Evolutionary conservation across 1,140 invertebrate genomes (phyloP).

Genomic region (Drosophila pruinosa): DNA sequence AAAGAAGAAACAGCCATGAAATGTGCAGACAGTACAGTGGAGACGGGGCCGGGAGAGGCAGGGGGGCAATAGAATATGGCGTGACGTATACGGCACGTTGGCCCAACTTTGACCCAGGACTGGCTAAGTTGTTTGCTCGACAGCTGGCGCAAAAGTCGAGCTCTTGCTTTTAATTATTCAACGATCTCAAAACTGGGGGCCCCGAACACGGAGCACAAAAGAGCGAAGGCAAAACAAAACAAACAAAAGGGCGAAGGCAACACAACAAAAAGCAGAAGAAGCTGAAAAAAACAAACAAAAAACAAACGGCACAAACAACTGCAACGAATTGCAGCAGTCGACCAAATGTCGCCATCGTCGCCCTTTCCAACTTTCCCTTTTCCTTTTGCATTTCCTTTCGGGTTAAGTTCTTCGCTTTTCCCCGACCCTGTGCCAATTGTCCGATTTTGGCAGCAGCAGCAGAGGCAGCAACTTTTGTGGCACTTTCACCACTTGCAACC

Average conservation of each 20-base stretch:
- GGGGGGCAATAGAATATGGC: background rate
- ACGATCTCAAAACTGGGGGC: slow-evolving; percentile 54
- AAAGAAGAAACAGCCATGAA: slow-evolving; percentile 16
- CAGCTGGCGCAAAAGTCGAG: slow-evolving; percentile 69
- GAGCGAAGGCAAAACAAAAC: background rate
- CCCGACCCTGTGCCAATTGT: slow-evolving; percentile 21
- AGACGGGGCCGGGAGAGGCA: background rate
- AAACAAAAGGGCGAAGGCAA: slow-evolving; percentile 2
- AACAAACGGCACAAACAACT: slow-evolving; percentile 56
- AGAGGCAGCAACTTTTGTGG: slow-evolving; percentile 10
- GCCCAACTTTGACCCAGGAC: slow-evolving; percentile 74
- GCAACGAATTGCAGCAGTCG: slow-evolving; percentile 42
- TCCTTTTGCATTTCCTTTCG: background rate
- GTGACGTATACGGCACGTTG: slow-evolving; percentile 45
- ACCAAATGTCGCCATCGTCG: slow-evolving; percentile 36
- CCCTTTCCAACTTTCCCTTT: background rate
- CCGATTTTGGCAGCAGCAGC: background rate
- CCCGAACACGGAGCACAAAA: background rate
- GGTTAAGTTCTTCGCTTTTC: background rate
- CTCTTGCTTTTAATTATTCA: slow-evolving; percentile 73
- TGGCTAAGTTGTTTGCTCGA: slow-evolving; percentile 72
- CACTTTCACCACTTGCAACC: slow-evolving; percentile 25
- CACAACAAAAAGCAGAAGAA: background rate
- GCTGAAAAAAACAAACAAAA: slow-evolving; percentile 38
- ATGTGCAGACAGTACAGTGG: slow-evolving; percentile 18